Conservation (phyloP, 2,797 vertebrate species). For the Artibeus jamaicensis region DNA sequence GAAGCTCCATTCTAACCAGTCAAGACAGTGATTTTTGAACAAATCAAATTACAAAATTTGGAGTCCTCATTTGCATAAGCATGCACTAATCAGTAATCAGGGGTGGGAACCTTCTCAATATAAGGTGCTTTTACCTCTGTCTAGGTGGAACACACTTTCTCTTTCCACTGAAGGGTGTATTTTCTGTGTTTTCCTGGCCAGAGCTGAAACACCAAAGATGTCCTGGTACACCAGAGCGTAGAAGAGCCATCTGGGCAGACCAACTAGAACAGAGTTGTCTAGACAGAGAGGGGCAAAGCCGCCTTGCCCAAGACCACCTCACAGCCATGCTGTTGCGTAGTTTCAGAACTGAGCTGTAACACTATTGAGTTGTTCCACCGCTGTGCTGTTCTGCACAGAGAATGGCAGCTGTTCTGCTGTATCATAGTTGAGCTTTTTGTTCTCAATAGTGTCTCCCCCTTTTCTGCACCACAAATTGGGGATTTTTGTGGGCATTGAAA, state of each 20-base stretch:
- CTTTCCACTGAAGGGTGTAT: background rate
- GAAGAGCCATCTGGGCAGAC: background rate
- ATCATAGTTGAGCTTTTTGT: background rate
- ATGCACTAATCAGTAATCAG: background rate
- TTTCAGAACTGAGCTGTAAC: background rate
- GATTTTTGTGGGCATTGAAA: background rate
- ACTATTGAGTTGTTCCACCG: background rate
- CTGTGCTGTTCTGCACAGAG: background rate
- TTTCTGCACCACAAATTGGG: background rate
- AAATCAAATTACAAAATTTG: too few relatives aligned
- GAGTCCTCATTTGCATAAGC: background rate
- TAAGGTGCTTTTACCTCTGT: background rate
- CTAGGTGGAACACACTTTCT: background rate
- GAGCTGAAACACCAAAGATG: background rate
- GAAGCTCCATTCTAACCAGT: background rate
- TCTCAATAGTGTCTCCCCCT: background rate
- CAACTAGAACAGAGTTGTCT: background rate
- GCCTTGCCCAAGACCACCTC: background rate
- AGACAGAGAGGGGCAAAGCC: background rate
- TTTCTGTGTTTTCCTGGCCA: background rate
- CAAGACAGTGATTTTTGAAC: background rate
- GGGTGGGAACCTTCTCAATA: background rate
- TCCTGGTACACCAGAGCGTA: background rate
- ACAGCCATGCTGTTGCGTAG: background rate
- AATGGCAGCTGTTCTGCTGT: too few relatives aligned